Conservation (phyloP, 2,888 invertebrate genomes). For the Lepas anatifera region DNA sequence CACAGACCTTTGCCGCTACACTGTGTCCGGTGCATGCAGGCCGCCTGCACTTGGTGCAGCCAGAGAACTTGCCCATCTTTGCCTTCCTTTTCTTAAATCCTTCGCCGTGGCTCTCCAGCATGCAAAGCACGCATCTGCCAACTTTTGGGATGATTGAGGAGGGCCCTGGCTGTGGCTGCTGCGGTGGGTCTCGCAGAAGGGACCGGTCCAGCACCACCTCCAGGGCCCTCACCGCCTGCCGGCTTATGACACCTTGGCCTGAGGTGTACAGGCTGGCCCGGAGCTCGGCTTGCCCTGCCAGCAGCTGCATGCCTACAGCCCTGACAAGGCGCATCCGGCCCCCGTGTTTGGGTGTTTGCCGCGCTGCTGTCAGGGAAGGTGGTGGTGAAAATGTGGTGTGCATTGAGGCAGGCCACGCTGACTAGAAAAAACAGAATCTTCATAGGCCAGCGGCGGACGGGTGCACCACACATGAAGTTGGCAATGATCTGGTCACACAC, state of each 20-base stretch:
- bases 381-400: background rate
- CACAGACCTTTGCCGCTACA: background rate
- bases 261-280: background rate
- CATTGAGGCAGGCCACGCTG: background rate
- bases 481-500: background rate
- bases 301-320: background rate
- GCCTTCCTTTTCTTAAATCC: background rate
- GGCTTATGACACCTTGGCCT: background rate
- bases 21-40: background rate
- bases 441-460: background rate
- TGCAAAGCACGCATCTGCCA: background rate
- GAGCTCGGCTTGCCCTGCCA: background rate
- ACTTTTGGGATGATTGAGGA: background rate
- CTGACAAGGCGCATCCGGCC: background rate
- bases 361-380: background rate
- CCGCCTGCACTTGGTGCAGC: background rate
- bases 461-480: background rate
- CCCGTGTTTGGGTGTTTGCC: background rate
- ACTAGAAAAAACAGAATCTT: background rate
- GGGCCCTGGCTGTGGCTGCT: background rate
- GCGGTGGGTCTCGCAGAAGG: background rate
- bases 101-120: background rate
- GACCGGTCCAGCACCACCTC: background rate
- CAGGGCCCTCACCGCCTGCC: background rate
- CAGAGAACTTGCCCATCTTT: background rate